phyloP scores from a whole-genome alignment of 2,113 vertebrate species.

The Pheucticus melanocephalus region DNA sequence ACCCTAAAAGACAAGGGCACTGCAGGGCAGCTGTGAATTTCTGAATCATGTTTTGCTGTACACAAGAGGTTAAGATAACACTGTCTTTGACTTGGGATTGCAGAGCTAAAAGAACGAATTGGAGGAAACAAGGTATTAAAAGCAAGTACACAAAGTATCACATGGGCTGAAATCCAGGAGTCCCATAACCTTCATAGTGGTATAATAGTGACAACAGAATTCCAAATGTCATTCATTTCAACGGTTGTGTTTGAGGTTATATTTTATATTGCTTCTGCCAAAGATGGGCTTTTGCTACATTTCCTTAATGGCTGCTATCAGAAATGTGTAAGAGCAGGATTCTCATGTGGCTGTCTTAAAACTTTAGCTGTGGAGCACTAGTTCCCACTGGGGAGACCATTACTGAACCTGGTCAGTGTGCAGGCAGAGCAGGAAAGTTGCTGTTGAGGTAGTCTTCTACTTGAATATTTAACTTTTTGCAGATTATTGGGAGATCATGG shows the following conservation, averaged over 20 bases:
- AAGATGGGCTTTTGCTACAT: neutral
- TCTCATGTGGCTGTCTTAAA: rapidly evolving
- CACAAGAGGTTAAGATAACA: neutral
- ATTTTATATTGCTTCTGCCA: neutral
- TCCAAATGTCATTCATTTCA: neutral
- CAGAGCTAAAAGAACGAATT: neutral
- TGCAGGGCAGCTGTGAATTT: neutral
- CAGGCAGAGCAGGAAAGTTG: neutral
- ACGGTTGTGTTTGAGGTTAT: neutral
- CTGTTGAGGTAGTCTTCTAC: neutral
- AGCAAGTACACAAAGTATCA: neutral
- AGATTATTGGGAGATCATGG: neutral
- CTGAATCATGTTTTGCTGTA: neutral
- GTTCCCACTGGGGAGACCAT: neutral
- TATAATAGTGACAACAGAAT: neutral
- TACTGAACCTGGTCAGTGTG: neutral
- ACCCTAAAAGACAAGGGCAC: neutral
- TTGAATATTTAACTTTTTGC: neutral
- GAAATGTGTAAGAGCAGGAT: neutral
- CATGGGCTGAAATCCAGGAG: neutral
- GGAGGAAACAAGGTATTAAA: neutral
- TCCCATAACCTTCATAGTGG: neutral
- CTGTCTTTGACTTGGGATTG: neutral
- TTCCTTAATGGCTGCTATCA: neutral
- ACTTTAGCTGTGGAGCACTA: neutral